Evolutionary conservation across 2,797 vertebrate genomes (phyloP), one percentile per base, ranked within the genome.

Genomic region (Pseudochirops corinnae): DNA sequence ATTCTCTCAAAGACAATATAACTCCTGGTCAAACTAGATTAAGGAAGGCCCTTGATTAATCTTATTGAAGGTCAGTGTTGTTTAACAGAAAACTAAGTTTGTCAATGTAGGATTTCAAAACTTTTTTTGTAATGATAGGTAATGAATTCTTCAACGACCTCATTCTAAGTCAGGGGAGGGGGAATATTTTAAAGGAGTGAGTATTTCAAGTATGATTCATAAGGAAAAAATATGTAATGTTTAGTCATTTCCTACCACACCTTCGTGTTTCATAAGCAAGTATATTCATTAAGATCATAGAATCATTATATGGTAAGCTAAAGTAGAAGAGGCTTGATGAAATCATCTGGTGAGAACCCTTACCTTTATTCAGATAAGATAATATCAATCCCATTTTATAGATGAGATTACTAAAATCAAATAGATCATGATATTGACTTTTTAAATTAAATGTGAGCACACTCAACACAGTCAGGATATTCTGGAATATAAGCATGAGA

Each of bases 221-320:
- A 95, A 50, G 95, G 56, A 53, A 96, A 96, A 95, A 58, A 67
- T 60, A 5, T 94, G 11, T 74, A 50, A 10, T 62, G 56, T 93
- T 93, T 96, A 92, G 33, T 95, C 4, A 82, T 95, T 95, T 96
- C 93, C 56, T 93, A 57, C 55, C 56, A 90, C 46, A 95, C 21
- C 33, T 96, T 95, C 13, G 91, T 93, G 39, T 82, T 92, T 93
- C 53, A 93, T 46, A 95, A 95, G 67, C 74, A 74, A 90, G 91
- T 94, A 67, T 91, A 50, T 95, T 92, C 46, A 93, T 55, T 55
- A 50, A 58, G 87, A 92, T 90, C 53, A 92, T 24, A 94, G 58
- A 94, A 56, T 55, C 21, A 90, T 92, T 93, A 24, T 6, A 94
- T 55, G 62, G 39, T 26, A 50, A 87, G 39, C 93, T 28, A 31